Evolutionary conservation across 1,140 invertebrate genomes (phyloP), one percentile per base, ranked within the genome.

Genomic region (Drosophila baimaii): DNA sequence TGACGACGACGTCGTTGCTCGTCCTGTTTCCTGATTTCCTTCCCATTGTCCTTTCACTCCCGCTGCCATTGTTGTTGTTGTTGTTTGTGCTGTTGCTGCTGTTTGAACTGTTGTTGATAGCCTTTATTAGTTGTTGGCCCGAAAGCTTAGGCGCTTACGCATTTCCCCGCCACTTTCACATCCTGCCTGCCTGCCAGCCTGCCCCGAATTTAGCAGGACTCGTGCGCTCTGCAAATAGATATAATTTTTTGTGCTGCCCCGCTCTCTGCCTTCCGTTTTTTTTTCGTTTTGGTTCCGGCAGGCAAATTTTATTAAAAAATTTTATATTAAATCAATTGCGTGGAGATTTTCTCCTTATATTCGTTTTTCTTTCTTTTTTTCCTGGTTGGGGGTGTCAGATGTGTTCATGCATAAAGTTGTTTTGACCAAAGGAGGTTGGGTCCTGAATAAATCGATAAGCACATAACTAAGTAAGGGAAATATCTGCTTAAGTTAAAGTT

Each of bases 31-130:
- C 37, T 72, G 61, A 66, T 63, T 57, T 54, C 33, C 31, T 55
- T 31, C 12, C 41, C 37, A 63, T 69, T 79, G 76, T 72, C 57
- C 52, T 54, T 35, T 10, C 57, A 25, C 57, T 47, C 25, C n/a
- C 31, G 51, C 13, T 49, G 46, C n/a, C 49, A 39, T 35, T 39
- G 33, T 12, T 58, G 75, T 47, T 76, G 31, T 58, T 71, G 17
- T 68, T 66, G 33, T 44, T 65, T 35, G 27, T 58, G 56, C 23
- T 78, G 47, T 44, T 61, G 68, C 46, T 86, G 83, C 59, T 86
- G 82, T 86, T 86, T 86, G 83, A 86, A 88, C 83, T 86, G 83
- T 86, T 86, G 83, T 88, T 86, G 83, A 86, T 86, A 88, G 83
- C 83, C 83, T 86, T 86, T 86, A 86, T 86, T 86, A 86, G 83